Percentiles rank a stretch among this genome's conserved stretches.
phyloP scores from a whole-genome alignment of 2,888 invertebrate genomes.

The Epinotia demarniana region DNA sequence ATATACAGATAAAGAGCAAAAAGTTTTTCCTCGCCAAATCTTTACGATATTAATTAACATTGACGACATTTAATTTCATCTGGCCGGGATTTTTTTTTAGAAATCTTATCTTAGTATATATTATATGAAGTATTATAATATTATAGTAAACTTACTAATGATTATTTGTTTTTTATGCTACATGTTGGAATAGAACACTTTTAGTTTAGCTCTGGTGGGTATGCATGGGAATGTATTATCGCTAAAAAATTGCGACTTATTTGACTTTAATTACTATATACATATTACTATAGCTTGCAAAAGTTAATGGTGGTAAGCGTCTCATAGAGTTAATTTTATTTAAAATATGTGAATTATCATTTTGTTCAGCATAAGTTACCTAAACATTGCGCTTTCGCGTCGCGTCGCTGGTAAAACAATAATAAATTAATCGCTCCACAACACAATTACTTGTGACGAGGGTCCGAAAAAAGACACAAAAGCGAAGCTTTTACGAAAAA shows the following conservation, averaged over 20 bases:
- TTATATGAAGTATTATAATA: no score
- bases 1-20: no score
- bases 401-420: conserved; percentile 37
- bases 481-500: conserved; percentile 62
- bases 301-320: no score
- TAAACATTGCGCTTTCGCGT: conserved; percentile 19
- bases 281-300: no score
- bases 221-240: neutral
- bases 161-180: no score
- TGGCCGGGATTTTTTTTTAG: no score
- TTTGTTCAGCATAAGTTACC: conserved; percentile 17
- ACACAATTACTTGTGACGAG: conserved; percentile 74
- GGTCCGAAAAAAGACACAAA: conserved; percentile 69
- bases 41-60: no score
- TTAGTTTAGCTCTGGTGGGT: neutral
- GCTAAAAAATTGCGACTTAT: neutral
- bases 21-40: no score
- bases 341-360: neutral
- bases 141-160: no score
- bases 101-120: no score
- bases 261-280: neutral
- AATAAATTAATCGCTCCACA: conserved; percentile 67
- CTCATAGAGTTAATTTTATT: neutral
- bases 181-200: no score
- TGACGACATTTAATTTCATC: no score